Percentiles rank a stretch among this genome's conserved stretches.
These are phyloP conservation scores for Caenorhabditis sinica DNA, from an alignment of 2,888 invertebrate species.

Conservation along the genomic window DNA sequence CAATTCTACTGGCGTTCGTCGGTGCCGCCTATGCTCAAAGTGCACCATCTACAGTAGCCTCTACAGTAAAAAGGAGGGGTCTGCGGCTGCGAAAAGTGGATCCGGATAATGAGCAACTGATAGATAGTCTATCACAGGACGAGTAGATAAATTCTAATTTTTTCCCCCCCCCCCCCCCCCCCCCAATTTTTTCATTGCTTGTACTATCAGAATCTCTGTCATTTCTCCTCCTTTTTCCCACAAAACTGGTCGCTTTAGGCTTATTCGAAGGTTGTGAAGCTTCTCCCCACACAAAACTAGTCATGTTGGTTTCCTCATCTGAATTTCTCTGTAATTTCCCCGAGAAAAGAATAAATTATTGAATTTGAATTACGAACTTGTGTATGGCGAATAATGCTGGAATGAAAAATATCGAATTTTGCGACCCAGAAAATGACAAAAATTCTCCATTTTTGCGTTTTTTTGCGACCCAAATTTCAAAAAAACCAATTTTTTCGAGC, in stretches of 20 bases:
- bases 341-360: no score
- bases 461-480: no score
- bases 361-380: no score
- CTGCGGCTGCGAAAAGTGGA: conserved; percentile 47
- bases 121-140: conserved; percentile 42
- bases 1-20: conserved; percentile 90
- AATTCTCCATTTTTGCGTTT: no score
- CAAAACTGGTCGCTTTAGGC: conserved; percentile 31
- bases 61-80: conserved; percentile 38
- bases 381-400: no score
- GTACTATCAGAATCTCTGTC: conserved; percentile 32
- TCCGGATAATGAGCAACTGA: conserved; percentile 54
- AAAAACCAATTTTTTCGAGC: no score
- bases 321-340: no score
- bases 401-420: no score
- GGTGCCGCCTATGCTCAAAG: conserved; percentile 86
- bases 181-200: background rate
- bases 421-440: no score
- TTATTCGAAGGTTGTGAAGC: conserved; percentile 52
- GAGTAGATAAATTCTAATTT: conserved; percentile 23
- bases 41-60: background rate
- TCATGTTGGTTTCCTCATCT: conserved; percentile 17
- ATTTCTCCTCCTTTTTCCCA: conserved; percentile 10
- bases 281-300: conserved; percentile 19
- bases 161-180: no score